Conservation (phyloP, 2,888 invertebrate species). For the Cheilosia soror region DNA sequence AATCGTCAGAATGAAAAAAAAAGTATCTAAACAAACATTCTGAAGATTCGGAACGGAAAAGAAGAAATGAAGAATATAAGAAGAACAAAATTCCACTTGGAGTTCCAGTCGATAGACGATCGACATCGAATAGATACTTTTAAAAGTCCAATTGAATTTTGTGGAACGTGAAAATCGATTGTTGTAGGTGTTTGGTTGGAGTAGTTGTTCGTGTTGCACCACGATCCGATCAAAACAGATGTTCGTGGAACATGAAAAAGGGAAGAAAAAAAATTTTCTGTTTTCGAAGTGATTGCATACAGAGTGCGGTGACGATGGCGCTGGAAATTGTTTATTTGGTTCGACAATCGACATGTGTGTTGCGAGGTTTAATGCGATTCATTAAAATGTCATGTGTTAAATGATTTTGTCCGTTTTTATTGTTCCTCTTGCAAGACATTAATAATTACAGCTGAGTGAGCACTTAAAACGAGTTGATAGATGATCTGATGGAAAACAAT, state of each 20-base stretch:
- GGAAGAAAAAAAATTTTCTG: neutral
- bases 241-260: conserved; percentile 20
- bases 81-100: conserved; percentile 44
- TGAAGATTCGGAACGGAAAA: conserved; percentile 11
- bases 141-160: conserved; percentile 1
- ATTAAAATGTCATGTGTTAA: conserved; percentile 81
- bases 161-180: conserved; percentile 64
- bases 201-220: neutral
- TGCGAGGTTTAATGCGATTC: conserved; percentile 73
- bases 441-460: conserved; percentile 42
- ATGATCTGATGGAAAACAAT: conserved; percentile 35
- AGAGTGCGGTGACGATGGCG: conserved; percentile 11
- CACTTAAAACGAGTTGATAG: conserved; percentile 28
- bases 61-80: conserved; percentile 9
- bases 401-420: conserved; percentile 62
- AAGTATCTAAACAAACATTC: conserved; percentile 37
- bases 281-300: conserved; percentile 27
- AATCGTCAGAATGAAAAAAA: conserved; percentile 32
- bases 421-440: conserved; percentile 21
- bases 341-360: conserved; percentile 43
- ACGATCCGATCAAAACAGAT: conserved; percentile 17
- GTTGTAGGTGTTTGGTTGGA: conserved; percentile 31
- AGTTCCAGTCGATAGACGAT: conserved; percentile 5
- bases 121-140: conserved; percentile 9
- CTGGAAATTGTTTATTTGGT: conserved; percentile 31